phyloP scores from a whole-genome alignment of 1,140 invertebrate species.

The Drosophila tropicalis region DNA sequence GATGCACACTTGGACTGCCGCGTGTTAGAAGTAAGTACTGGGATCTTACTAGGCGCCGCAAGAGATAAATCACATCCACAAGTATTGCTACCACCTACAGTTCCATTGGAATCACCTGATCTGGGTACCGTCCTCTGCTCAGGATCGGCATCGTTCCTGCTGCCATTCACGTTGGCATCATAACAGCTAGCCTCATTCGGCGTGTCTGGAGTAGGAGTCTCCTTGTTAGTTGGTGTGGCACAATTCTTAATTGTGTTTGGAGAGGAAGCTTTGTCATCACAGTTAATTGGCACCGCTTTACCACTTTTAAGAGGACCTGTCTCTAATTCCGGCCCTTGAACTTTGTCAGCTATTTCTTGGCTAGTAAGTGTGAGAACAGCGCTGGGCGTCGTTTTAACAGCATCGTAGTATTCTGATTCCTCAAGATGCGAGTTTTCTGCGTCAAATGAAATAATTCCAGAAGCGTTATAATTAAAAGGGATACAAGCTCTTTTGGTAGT shows the following conservation, averaged over 20 bases:
- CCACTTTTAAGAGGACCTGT: constrained; percentile 2
- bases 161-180: constrained; percentile 38
- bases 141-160: constrained; percentile 40
- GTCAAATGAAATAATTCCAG: not conserved
- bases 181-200: constrained; percentile 16
- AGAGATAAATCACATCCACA: constrained; percentile 38
- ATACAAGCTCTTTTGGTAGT: not conserved
- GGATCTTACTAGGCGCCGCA: constrained; percentile 71
- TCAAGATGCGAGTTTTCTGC: constrained; percentile 68
- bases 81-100: constrained; percentile 15
- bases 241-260: constrained; percentile 26
- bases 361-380: not conserved
- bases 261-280: constrained; percentile 49
- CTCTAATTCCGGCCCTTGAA: not conserved
- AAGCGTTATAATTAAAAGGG: not conserved
- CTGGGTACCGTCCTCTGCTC: constrained; percentile 31
- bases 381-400: constrained; percentile 35
- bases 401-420: constrained; percentile 78
- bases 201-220: constrained; percentile 1
- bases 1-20: constrained; percentile 85
- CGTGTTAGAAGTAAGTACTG: constrained; percentile 58
- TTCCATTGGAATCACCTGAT: constrained; percentile 33
- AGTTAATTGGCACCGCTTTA: constrained; percentile 25
- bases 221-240: constrained; percentile 23
- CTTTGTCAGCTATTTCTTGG: constrained; percentile 21